Conservation (phyloP, 92 coral and sea anemone genomes). For the Epizoanthus stellaris region DNA sequence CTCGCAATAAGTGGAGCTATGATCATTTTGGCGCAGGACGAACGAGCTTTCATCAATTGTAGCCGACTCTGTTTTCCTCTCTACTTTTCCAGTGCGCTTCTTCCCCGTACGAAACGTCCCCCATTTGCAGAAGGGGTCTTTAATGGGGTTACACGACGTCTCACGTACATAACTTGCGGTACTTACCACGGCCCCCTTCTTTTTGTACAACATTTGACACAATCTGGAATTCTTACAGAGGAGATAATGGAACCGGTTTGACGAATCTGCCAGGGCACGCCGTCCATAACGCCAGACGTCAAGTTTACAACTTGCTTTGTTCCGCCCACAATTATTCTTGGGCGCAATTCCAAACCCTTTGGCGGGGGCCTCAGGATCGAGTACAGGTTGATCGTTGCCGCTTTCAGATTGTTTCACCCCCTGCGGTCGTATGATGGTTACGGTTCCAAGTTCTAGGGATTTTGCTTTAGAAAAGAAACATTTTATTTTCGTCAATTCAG, state of each 20-base stretch:
- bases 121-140: neutral
- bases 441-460: slow-evolving; percentile 7
- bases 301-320: neutral
- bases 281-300: slow-evolving; percentile 7
- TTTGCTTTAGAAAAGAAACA: slow-evolving; percentile 16
- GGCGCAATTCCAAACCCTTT: neutral
- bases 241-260: neutral
- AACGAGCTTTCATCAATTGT: slow-evolving; percentile 1
- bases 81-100: slow-evolving; percentile 3
- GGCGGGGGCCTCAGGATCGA: neutral
- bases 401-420: neutral
- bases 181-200: neutral
- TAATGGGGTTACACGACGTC: neutral
- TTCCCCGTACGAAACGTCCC: neutral
- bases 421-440: neutral
- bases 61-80: slow-evolving; percentile 10
- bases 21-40: neutral
- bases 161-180: slow-evolving; percentile 12
- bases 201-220: slow-evolving; percentile 24
- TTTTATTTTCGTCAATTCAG: too few relatives aligned
- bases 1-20: neutral
- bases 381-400: neutral
- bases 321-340: neutral
- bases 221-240: slow-evolving; percentile 1
- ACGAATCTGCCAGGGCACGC: slow-evolving; percentile 5